These are phyloP conservation scores for Sciaenops ocellatus DNA, from an alignment of 2,797 vertebrate species.

Conservation along the genomic window DNA sequence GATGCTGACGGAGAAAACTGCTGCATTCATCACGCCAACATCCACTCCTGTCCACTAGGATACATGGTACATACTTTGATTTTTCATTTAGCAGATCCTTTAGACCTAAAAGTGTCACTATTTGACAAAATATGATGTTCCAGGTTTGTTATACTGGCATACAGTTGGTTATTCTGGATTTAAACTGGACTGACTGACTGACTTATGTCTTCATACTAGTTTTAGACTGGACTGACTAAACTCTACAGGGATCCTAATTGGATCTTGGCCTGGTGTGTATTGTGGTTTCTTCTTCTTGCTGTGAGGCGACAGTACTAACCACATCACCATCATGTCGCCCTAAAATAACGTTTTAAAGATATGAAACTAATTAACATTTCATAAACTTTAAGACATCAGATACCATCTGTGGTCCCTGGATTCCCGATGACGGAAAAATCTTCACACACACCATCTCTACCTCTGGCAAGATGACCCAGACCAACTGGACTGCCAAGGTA, in stretches of 20 bases:
- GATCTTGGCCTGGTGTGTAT: too few relatives aligned
- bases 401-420: slow-evolving; percentile 90
- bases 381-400: slow-evolving; percentile 72
- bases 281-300: too few relatives aligned
- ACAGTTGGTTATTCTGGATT: too few relatives aligned
- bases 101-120: not conserved
- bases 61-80: slow-evolving; percentile 66
- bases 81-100: not conserved
- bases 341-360: not conserved
- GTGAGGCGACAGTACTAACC: too few relatives aligned
- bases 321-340: too few relatives aligned
- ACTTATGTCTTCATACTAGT: too few relatives aligned
- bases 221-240: too few relatives aligned
- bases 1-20: slow-evolving; percentile 89
- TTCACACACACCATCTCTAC: slow-evolving; percentile 91
- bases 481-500: slow-evolving; percentile 91
- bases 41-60: slow-evolving; percentile 90
- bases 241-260: too few relatives aligned
- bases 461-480: slow-evolving; percentile 88
- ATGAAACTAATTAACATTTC: not conserved
- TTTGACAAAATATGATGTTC: not conserved
- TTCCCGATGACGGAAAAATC: slow-evolving; percentile 90
- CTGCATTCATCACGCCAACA: slow-evolving; percentile 90
- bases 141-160: too few relatives aligned
- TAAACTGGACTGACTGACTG: too few relatives aligned